These are phyloP conservation scores for Thalassophryne amazonica DNA, from an alignment of 2,797 vertebrate species.

Conservation along the genomic window DNA sequence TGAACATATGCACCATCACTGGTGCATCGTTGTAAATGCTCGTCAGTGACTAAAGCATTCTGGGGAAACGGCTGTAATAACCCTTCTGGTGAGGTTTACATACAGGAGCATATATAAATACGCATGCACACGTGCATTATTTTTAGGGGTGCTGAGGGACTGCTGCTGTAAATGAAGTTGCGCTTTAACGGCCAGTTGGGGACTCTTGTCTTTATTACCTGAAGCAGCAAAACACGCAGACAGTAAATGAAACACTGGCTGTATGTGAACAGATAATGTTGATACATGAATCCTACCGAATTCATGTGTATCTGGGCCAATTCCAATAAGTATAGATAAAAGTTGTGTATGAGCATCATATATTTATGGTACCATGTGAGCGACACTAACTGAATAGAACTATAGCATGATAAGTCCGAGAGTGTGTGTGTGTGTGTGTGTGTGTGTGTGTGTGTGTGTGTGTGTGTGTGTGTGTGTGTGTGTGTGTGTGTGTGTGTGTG, in stretches of 20 bases:
- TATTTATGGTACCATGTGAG: conserved; percentile 23
- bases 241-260: conserved; percentile 32
- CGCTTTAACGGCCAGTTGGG: conserved; percentile 65
- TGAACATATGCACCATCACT: conserved; percentile 30
- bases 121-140: conserved; percentile 37
- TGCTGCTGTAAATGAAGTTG: conserved; percentile 51
- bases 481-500: conserved; percentile 30
- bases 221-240: conserved; percentile 29
- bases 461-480: conserved; percentile 22
- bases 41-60: conserved; percentile 22
- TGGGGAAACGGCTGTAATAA: conserved; percentile 30
- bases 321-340: conserved; percentile 1
- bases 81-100: conserved; percentile 34
- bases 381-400: conserved; percentile 23
- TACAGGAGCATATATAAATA: conserved; percentile 38
- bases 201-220: conserved; percentile 66
- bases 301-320: background rate
- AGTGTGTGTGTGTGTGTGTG: background rate
- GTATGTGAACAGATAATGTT: background rate
- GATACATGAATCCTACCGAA: too few relatives aligned
- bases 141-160: conserved; percentile 60
- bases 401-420: conserved; percentile 26
- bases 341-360: conserved; percentile 17
- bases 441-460: too few relatives aligned
- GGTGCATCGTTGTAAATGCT: conserved; percentile 22